phyloP scores from a whole-genome alignment of 1,140 invertebrate genomes.

The Littorina saxatilis region DNA sequence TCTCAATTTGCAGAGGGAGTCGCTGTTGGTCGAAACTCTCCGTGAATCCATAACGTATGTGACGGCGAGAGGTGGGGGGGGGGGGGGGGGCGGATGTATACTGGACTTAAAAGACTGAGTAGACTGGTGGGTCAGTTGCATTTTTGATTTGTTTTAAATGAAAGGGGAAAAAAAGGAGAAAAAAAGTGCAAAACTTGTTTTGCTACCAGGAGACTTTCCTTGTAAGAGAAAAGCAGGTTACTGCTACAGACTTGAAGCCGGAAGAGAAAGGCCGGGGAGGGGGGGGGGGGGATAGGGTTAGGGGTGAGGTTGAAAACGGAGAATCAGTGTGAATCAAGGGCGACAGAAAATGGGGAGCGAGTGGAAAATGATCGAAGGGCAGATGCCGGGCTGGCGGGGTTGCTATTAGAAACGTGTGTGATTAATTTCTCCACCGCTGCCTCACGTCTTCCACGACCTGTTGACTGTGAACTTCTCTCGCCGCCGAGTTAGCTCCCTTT shows the following conservation, averaged over 20 bases:
- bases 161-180: background rate
- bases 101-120: background rate
- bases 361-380: background rate
- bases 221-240: background rate
- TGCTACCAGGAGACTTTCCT: too few relatives aligned
- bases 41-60: background rate
- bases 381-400: background rate
- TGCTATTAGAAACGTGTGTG: slow-evolving; percentile 20
- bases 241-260: background rate
- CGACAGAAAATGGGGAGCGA: background rate
- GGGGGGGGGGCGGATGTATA: background rate
- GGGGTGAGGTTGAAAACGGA: background rate
- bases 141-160: background rate
- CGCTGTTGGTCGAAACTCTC: too few relatives aligned
- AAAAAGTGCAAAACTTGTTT: background rate
- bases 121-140: background rate
- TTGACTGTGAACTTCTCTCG: background rate
- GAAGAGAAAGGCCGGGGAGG: too few relatives aligned
- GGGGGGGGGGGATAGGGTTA: background rate
- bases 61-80: background rate
- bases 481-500: too few relatives aligned
- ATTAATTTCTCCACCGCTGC: slow-evolving; percentile 3
- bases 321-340: background rate
- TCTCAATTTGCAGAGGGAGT: too few relatives aligned
- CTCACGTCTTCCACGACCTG: background rate